Evolutionary conservation across 1,140 invertebrate species (phyloP), one percentile per base, ranked within the genome.

Genomic region (Monochamus saltuarius): DNA sequence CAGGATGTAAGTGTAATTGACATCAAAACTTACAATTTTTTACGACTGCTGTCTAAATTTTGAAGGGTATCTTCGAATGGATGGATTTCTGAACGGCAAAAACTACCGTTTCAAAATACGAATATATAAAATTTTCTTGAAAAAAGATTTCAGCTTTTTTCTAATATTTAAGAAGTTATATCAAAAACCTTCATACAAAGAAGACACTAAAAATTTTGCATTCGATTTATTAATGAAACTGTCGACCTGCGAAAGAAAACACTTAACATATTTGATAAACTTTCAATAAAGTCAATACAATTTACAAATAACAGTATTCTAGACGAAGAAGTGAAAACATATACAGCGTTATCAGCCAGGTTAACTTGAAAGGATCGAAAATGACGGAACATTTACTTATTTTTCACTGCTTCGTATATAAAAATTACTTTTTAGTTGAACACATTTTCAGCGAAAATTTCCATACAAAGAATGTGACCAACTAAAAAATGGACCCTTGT

Each of bases 11-110:
- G 39, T 51, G 60, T 65, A 65, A 65, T 65, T 65, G 63, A 65
- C 59, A 56, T 58, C 37, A 16, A 65, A 57, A 65, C 42, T 62
- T 61, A 46, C 43, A 49, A 62, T 49, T 59, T 42, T 42, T 53
- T 35, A 62, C 49, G 22, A 29, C 2, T 29, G 22, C 6, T 29
- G 22, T 29, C 17, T 22, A 55, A 50, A 61, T 45, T 40, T 35
- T 62, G 60, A 57, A 57, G 43, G 57, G 56, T 50, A 42, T 50
- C 29, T 49, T 40, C 46, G 55, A 62, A 62, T 65, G 63, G 63
- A 65, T 65, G 63, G 63, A 65, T 61, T 58, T 49, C 56, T 52
- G 52, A 56, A 64, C 54, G 59, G 59, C 22, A 29, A 29, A 56
- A 60, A 57, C 16, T 22, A 16, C 45, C 45, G 17, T 19, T 11